These are phyloP conservation scores for Coecobrya sp. DNA, from an alignment of 2,888 invertebrate genomes.

Conservation along the genomic window DNA sequence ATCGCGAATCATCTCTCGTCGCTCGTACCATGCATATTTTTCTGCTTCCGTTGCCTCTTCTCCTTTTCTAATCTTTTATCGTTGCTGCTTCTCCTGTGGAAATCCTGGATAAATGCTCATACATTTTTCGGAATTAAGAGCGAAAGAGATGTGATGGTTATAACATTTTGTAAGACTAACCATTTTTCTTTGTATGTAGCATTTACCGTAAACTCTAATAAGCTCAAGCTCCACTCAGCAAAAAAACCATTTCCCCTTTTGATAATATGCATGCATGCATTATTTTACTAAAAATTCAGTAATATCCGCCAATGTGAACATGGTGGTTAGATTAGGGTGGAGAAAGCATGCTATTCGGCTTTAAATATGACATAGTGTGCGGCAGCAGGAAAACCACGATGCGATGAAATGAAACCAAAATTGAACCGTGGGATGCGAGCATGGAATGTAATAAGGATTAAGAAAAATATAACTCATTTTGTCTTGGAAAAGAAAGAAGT, in stretches of 20 bases:
- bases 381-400: background rate
- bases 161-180: conserved; percentile 27
- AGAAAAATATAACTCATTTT: conserved; percentile 28
- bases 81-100: background rate
- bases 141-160: conserved; percentile 11
- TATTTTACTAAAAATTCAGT: conserved; percentile 32
- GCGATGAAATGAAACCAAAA: conserved; percentile 28
- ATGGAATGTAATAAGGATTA: conserved; percentile 57
- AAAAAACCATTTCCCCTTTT: conserved; percentile 6
- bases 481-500: background rate
- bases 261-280: conserved; percentile 5
- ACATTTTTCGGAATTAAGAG: conserved; percentile 53
- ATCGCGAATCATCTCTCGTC: conserved; percentile 13
- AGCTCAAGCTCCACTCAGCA: background rate
- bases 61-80: background rate
- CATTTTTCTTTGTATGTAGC: background rate
- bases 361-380: background rate
- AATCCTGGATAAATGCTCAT: background rate
- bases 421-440: background rate
- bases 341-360: background rate
- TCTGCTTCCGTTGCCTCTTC: background rate
- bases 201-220: background rate
- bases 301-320: background rate
- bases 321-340: background rate
- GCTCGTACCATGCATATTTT: background rate